phyloP scores from a whole-genome alignment of 2,888 invertebrate genomes.

The Lysandra coridon region DNA sequence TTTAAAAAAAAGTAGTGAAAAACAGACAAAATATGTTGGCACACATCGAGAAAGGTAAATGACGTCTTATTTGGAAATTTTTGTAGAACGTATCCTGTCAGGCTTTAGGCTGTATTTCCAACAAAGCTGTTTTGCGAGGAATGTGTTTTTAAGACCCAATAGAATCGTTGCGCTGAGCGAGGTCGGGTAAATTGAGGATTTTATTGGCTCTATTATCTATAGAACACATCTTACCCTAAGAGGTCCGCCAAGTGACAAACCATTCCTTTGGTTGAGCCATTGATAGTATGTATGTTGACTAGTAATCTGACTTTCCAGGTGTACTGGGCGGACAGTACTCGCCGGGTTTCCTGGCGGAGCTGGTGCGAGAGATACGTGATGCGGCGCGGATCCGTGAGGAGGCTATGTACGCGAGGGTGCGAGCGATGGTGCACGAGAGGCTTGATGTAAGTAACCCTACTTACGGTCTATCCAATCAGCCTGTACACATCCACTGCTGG shows the following conservation, averaged over 20 bases:
- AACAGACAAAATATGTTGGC: too few relatives aligned
- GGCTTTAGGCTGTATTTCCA: too few relatives aligned
- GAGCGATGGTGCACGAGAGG: slow-evolving; percentile 81
- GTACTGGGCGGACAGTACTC: slow-evolving; percentile 77
- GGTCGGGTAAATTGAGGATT: too few relatives aligned
- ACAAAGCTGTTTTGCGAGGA: too few relatives aligned
- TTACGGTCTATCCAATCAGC: background rate
- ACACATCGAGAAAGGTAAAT: too few relatives aligned
- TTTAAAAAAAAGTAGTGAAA: too few relatives aligned
- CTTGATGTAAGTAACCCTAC: slow-evolving; percentile 60
- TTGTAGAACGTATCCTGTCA: too few relatives aligned
- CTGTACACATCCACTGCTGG: background rate
- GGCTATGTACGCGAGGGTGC: slow-evolving; percentile 82
- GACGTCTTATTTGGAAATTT: too few relatives aligned
- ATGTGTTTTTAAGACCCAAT: too few relatives aligned
- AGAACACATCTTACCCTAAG: background rate
- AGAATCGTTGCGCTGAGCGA: too few relatives aligned
- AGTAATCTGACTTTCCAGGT: slow-evolving; percentile 49
- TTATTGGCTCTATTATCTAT: too few relatives aligned
- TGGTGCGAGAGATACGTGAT: slow-evolving; percentile 87
- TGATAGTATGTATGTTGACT: background rate
- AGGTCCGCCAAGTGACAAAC: background rate
- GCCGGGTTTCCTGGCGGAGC: slow-evolving; percentile 86
- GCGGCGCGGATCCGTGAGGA: slow-evolving; percentile 86
- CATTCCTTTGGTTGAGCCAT: background rate